Conservation (phyloP, 2,113 vertebrate species). For the Zeus faber region DNA sequence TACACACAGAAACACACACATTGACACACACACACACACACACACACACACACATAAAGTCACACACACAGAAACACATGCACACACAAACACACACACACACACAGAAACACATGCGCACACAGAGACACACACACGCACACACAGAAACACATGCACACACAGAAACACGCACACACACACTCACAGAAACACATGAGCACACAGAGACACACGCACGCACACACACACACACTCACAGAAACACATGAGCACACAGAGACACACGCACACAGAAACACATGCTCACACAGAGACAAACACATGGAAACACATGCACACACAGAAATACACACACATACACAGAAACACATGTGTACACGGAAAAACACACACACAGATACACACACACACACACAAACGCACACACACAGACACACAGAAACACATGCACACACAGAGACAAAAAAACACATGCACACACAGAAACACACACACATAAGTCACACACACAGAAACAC, state of each 20-base stretch:
- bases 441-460: too few species aligned
- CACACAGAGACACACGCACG: constrained; percentile 2
- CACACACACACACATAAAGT: too few species aligned
- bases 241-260: neutral
- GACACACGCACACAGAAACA: neutral
- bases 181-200: neutral
- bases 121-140: neutral
- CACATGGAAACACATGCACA: too few species aligned
- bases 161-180: neutral
- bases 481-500: neutral
- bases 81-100: too few species aligned
- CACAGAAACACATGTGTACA: neutral
- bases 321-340: neutral
- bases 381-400: neutral
- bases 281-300: neutral
- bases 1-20: too few species aligned
- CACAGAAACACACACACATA: neutral
- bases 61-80: too few species aligned
- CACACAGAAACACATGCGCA: too few species aligned
- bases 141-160: neutral
- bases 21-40: too few species aligned
- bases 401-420: neutral
- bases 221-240: neutral
- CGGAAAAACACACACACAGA: neutral
- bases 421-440: neutral